A percentile compares a stretch with the other conserved stretches of the same genome.
Conservation (phyloP, 1,140 invertebrate species). For the Drosophila nasuta region DNA sequence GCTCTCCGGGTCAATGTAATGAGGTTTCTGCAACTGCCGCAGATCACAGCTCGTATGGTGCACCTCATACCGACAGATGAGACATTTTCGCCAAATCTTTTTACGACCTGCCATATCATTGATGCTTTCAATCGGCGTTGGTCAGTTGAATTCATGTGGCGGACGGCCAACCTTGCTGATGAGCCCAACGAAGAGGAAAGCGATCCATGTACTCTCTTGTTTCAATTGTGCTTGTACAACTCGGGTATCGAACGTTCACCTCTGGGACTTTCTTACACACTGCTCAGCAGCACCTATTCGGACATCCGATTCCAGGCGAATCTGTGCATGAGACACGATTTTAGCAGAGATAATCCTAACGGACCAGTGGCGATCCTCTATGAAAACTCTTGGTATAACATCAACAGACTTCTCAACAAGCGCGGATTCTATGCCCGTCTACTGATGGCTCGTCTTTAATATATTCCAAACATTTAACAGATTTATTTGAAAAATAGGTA, state of each 20-base stretch:
- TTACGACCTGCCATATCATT: neutral
- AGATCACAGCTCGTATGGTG: conserved; percentile 22
- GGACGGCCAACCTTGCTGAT: neutral
- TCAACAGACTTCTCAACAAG: conserved; percentile 5
- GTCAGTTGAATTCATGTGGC: conserved; percentile 36
- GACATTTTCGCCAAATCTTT: neutral
- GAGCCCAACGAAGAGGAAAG: neutral
- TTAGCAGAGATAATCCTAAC: neutral
- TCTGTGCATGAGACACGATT: conserved; percentile 35
- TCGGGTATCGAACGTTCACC: no score
- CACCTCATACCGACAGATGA: neutral
- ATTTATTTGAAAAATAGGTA: neutral
- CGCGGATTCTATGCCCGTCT: conserved; percentile 40
- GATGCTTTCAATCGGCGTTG: conserved; percentile 5
- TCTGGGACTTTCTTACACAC: conserved; percentile 21
- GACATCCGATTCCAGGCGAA: conserved; percentile 38
- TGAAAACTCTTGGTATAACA: neutral
- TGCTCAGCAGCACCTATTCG: conserved; percentile 27
- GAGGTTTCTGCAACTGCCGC: conserved; percentile 18
- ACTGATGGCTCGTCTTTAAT: conserved; percentile 20
- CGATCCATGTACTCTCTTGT: neutral
- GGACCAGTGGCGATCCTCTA: conserved; percentile 30
- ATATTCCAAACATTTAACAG: neutral
- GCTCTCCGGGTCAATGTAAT: neutral
- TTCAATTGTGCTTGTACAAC: conserved; percentile 16